Evolutionary conservation across 2,888 invertebrate species (phyloP).

Genomic region (Metacarcinus magister): DNA sequence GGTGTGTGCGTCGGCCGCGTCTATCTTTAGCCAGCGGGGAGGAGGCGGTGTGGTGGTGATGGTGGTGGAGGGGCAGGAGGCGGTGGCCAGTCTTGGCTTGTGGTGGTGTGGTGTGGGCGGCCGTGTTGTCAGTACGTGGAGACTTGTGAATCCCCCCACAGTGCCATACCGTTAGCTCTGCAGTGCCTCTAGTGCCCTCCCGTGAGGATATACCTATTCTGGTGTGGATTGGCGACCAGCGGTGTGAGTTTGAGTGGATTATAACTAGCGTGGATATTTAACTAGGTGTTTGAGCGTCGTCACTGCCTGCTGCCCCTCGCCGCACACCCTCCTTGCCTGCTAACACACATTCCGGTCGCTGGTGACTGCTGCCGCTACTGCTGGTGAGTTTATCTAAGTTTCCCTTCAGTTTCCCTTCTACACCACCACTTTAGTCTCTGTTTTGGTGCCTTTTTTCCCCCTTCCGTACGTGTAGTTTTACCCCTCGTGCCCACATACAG

Average conservation of each 20-base stretch:
- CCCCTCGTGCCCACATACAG: not conserved
- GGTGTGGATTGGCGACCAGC: not conserved
- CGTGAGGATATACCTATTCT: slow-evolving; percentile 43
- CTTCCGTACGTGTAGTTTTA: not conserved
- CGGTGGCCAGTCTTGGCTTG: slow-evolving; percentile 64
- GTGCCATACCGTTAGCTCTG: slow-evolving; percentile 16
- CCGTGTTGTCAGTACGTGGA: slow-evolving; percentile 55
- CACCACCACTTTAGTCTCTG: not conserved
- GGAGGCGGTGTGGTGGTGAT: slow-evolving; percentile 38
- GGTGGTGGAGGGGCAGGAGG: slow-evolving; percentile 52
- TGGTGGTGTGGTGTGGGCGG: slow-evolving; percentile 70
- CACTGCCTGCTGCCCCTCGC: slow-evolving; percentile 7
- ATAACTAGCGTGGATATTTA: not conserved
- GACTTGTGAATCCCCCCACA: slow-evolving; percentile 29
- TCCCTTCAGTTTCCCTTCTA: not conserved
- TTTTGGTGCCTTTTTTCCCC: not conserved
- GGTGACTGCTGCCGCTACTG: slow-evolving; percentile 58
- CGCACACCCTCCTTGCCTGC: slow-evolving; percentile 15
- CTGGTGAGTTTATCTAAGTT: slow-evolving; percentile 3
- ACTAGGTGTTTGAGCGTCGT: not conserved
- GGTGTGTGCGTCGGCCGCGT: slow-evolving; percentile 66
- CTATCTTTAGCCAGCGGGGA: slow-evolving; percentile 68
- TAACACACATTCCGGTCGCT: slow-evolving; percentile 50
- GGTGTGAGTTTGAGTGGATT: not conserved
- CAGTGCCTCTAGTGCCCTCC: slow-evolving; percentile 33